These are phyloP conservation scores for Lucinisca nassula DNA, from an alignment of 2,888 invertebrate species.

Conservation along the genomic window DNA sequence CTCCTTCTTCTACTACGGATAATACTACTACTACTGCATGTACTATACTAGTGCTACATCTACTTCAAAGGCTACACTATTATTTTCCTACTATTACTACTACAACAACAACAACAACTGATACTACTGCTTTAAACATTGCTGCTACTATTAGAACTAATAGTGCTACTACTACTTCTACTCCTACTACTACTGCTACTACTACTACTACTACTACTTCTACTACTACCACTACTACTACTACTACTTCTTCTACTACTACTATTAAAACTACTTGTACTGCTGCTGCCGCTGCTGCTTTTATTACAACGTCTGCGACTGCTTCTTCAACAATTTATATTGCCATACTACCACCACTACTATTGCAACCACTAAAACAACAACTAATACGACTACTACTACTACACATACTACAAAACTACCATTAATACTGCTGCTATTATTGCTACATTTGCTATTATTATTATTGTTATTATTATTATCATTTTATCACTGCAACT, in stretches of 20 bases:
- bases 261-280: constrained; percentile 17
- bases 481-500: constrained; percentile 27
- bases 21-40: constrained; percentile 30
- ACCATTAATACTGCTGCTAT: constrained; percentile 30
- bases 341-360: constrained; percentile 3
- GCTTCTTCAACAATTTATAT: constrained; percentile 1
- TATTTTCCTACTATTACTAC: constrained; percentile 27
- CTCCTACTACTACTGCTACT: constrained; percentile 41
- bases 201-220: constrained; percentile 41
- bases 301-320: constrained; percentile 18
- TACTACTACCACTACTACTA: constrained; percentile 37
- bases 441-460: constrained; percentile 25
- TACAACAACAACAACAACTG: constrained; percentile 20
- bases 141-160: constrained; percentile 22
- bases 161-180: constrained; percentile 26
- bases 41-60: constrained; percentile 38
- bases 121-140: constrained; percentile 27
- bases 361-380: not conserved
- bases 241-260: constrained; percentile 28
- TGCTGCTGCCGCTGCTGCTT: constrained; percentile 14
- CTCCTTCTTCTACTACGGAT: constrained; percentile 28
- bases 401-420: constrained; percentile 35
- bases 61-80: constrained; percentile 17
- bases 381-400: constrained; percentile 23
- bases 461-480: constrained; percentile 27